Evolutionary conservation across 2,113 vertebrate genomes (phyloP), one percentile per base, ranked within the genome.

Genomic region (Plectropomus leopardus): DNA sequence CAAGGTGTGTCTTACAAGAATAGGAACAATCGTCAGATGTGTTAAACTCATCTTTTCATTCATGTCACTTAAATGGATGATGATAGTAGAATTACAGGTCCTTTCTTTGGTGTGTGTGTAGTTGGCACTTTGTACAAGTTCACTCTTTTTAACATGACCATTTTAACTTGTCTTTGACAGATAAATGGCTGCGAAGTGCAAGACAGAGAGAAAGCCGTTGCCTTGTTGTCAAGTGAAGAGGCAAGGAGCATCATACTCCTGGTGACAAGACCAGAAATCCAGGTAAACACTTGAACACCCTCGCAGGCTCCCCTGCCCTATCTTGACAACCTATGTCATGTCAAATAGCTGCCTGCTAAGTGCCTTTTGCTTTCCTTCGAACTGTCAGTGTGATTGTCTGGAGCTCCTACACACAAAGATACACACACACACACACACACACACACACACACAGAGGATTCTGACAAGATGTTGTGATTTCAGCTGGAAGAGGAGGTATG

Each of bases 111-210:
- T 21, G 2, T 30, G 28, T 11, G 58, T 30, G 16, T 53, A 15
- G 23, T 26, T 10, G 9, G 23, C 21, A 61, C 28, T 72, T 58
- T 72, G 5, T 32, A 55, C 55, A n/a, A 70, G 58, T 66, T 70
- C 28, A 7, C 44, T 78, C 36, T 67, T 65, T 26, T 53, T 28
- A 47, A 50, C 32, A 15, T 42, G 14, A 48, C 30, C 55, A 65
- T 67, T n/a, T 75, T 16, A 21, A 19, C 28, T 94, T 92, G 89
- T 95, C 51, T 85, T 94, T 95, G 85, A 86, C 85, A 99, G 98
- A 98, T 99, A 95, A 99, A 99, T 93, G 97, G 98, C 73, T 95
- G 96, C 88, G 96, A 98, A 85, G 95, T 98, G 88, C 97, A 97
- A 87, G 96, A 99, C 80, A 93, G 94, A 73, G 96, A 97, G 90